Base-by-base conservation (phyloP, 2,888 invertebrate genomes). In the Pristionchus maxplancki region DNA sequence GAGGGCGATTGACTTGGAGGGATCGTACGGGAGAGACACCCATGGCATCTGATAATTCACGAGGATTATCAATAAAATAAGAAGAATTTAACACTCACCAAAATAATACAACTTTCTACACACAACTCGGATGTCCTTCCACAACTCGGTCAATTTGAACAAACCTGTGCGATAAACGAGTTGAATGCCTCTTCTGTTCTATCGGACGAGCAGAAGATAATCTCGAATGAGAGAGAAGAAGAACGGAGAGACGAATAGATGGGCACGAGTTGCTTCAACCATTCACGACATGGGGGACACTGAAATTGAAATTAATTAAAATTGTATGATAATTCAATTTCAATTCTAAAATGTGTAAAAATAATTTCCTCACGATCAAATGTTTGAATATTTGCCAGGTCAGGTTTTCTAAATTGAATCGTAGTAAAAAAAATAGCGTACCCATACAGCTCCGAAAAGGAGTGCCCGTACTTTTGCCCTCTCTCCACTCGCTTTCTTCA, bases 401-500 rank as follows among this genome's bases (percentile, higher is more conserved):
- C n/a, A n/a, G n/a, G n/a, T n/a, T n/a, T n/a, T n/a, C 24, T 6
- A n/a, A 44, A 11, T 44, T 44, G n/a, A n/a, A n/a, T n/a, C n/a
- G n/a, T n/a, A n/a, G n/a, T n/a, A n/a, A n/a, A n/a, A n/a, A n/a
- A n/a, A n/a, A n/a, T n/a, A n/a, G 11, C 96, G 96, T 95, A 97
- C 97, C 97, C 97, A 97, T 95, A 97, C 97, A 34, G 97, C 97
- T 89, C 97, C 97, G 95, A 97, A 97, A 95, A 97, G 97, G 93
- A 97, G 96, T 67, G 97, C 97, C 93, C 96, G 96, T 15, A 92
- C 90, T 28, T 87, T 74, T 88, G 97, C 96, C n/a, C 88, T 90
- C 81, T 81, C 64, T 62, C 58, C 88, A 31, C 17, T 24, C 17
- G 37, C 31, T 44, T 87, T 87, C 71, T 50, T 87, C 50, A 87